Evolutionary conservation across 2,113 vertebrate species (phyloP).

Genomic region (Regulus satrapa): DNA sequence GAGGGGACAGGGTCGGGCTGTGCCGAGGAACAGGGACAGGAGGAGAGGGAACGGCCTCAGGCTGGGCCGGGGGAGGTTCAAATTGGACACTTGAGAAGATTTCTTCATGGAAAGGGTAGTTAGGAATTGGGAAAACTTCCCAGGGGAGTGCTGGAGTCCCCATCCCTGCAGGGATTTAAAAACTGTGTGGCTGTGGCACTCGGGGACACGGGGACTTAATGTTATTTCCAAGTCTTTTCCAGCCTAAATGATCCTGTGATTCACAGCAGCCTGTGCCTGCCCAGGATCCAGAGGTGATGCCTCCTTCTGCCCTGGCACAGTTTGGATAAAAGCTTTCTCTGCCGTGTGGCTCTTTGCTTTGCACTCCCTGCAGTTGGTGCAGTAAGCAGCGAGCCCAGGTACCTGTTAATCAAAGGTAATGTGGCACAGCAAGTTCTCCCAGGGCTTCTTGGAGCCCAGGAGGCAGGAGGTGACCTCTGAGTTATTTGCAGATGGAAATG

Average conservation of each 20-base stretch:
- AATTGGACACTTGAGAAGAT: neutral
- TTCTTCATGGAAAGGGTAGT: too few species aligned
- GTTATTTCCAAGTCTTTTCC: neutral
- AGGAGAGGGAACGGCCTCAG: rapidly evolving
- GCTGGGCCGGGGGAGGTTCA: neutral
- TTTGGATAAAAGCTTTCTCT: neutral
- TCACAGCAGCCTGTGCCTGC: neutral
- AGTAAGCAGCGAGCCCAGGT: neutral
- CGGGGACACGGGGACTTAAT: rapidly evolving
- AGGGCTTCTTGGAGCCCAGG: neutral
- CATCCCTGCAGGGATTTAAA: neutral
- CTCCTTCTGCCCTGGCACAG: neutral
- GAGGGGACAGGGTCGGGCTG: neutral
- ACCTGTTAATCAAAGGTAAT: neutral
- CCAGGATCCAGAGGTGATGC: neutral
- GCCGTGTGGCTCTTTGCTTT: neutral
- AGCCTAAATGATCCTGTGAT: neutral
- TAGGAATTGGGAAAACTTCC: neutral
- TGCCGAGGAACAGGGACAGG: neutral
- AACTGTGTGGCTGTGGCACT: neutral
- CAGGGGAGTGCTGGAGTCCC: neutral
- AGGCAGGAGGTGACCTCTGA: neutral
- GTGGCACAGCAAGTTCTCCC: neutral
- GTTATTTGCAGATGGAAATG: neutral
- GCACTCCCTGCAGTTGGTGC: rapidly evolving